Base-by-base conservation (phyloP, 2,797 vertebrate genomes). In the Hydrolagus colliei region DNA sequence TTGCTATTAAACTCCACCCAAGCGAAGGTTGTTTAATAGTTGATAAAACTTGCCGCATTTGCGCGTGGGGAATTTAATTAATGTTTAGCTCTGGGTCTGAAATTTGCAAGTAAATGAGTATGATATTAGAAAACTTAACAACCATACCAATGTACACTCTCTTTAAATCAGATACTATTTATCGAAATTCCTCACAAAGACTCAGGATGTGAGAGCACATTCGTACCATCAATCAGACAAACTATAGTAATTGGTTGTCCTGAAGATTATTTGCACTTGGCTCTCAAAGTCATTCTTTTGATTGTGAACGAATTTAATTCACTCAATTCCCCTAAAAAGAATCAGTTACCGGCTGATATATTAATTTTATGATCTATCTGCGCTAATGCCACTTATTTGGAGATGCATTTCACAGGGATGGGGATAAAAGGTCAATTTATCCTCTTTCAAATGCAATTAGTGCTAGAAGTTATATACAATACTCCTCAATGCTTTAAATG, bases 121-220 rank as follows among this genome's bases (percentile, higher is more conserved):
- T 80, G 52, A 79, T 22, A 27, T 80, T 80, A 35, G 27, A 80
- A 80, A 80, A 32, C 62, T 80, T 80, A 27, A 65, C n/a, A 6
- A n/a, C 22, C 14, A 10, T 27, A 80, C 78, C 22, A 65, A 16
- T 20, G 22, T 65, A 13, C 63, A 20, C 27, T 16, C 22, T 27
- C 78, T 80, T 80, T 63, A 67, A 80, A 80, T 65, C 78, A 80
- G 78, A 32, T 80, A 67, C 22, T 27, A 18, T 67, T 80, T 67
- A 80, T 80, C 62, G 65, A 32, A 35, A 59, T 52, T 77, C 62
- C 78, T 80, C 11, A 80, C 62, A 80, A 80, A 80, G 22, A 27
- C 78, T 80, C 78, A 80, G 35, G 63, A 67, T 80, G n/a, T 27
- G 62, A 80, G 27, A 80, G 27, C 62, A 80, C 22, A 80, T 35